Evolutionary conservation across 2,113 vertebrate genomes (phyloP).

Genomic region (Perognathus longimembris): DNA sequence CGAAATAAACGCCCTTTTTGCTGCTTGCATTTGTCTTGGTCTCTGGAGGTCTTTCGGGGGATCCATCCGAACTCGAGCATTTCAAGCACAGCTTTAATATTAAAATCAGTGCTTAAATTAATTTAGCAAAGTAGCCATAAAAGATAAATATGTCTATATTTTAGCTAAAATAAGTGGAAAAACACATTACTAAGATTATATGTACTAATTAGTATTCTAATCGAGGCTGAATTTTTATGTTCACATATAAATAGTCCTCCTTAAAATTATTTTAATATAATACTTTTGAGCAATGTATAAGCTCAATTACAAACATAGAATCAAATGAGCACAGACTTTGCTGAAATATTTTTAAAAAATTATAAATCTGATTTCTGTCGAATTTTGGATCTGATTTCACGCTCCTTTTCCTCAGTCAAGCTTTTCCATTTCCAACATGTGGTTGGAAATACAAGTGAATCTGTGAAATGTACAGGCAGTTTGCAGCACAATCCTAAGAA

Average conservation of each 20-base stretch:
- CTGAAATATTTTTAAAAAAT: no score
- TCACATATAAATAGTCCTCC: no score
- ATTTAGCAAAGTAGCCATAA: neutral
- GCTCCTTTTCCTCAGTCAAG: neutral
- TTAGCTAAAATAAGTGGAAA: neutral
- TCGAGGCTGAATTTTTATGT: no score
- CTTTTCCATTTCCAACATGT: neutral
- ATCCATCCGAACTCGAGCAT: no score
- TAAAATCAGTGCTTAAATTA: neutral
- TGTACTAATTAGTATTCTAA: neutral
- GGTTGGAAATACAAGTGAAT: conserved; percentile 28
- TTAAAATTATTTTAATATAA: neutral
- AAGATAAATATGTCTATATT: conserved; percentile 33
- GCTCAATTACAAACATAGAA: neutral
- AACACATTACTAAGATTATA: neutral
- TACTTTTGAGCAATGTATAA: neutral
- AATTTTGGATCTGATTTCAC: conserved; percentile 2
- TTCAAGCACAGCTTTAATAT: neutral
- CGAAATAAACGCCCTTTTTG: no score
- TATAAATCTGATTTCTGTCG: conserved; percentile 4
- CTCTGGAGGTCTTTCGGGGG: no score
- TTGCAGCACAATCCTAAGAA: neutral
- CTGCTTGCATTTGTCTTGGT: no score
- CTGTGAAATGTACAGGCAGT: neutral
- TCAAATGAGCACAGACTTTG: neutral